Percentiles rank a stretch among this genome's conserved stretches.
phyloP scores from a whole-genome alignment of 2,113 vertebrate genomes.

The Euleptes europaea region DNA sequence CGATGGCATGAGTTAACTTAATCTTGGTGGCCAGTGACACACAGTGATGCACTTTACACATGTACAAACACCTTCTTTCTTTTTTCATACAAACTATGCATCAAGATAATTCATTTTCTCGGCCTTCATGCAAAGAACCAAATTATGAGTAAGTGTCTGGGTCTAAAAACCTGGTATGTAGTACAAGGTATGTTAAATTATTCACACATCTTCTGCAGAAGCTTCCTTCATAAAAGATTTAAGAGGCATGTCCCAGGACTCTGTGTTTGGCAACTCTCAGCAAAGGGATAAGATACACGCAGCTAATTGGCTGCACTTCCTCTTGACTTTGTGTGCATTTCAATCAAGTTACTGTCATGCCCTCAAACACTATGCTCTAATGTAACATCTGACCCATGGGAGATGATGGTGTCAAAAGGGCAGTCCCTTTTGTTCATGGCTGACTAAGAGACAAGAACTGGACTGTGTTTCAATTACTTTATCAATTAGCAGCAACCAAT shows the following conservation, averaged over 20 bases:
- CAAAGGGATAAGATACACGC: conserved; percentile 65
- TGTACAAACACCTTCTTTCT: conserved; percentile 32
- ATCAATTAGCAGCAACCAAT: conserved; percentile 70
- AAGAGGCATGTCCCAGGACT: conserved; percentile 66
- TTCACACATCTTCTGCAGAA: conserved; percentile 74
- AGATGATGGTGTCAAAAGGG: conserved; percentile 56
- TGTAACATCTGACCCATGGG: conserved; percentile 49
- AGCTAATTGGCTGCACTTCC: conserved; percentile 60
- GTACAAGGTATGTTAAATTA: conserved; percentile 76
- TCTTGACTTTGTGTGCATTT: conserved; percentile 13
- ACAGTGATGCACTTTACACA: conserved; percentile 24
- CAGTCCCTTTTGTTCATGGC: conserved; percentile 60
- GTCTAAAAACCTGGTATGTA: conserved; percentile 70
- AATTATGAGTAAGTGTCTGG: conserved; percentile 70
- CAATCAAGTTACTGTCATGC: conserved; percentile 5
- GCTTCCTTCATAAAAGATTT: conserved; percentile 78
- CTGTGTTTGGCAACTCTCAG: conserved; percentile 69
- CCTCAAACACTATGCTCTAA: conserved; percentile 39
- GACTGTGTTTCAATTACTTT: conserved; percentile 64
- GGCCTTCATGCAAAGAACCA: conserved; percentile 67
- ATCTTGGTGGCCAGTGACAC: no score
- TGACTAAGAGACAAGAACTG: conserved; percentile 51
- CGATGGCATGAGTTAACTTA: no score
- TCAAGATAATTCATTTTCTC: conserved; percentile 61
- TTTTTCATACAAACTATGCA: conserved; percentile 49